phyloP scores from a whole-genome alignment of 2,113 vertebrate species.

The Corapipo altera region DNA sequence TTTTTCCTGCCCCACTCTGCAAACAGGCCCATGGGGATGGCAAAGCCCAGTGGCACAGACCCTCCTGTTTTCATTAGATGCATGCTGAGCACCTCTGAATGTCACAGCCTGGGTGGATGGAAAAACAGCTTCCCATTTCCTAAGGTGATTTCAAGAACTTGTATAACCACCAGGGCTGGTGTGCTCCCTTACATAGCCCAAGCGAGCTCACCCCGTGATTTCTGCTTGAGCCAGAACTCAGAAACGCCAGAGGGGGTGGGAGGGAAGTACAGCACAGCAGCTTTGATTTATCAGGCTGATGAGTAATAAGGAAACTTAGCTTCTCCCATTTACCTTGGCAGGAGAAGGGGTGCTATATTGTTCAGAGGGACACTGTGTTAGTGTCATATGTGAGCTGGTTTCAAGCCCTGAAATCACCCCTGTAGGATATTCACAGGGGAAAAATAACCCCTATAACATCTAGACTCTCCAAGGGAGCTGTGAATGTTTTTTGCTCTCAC shows the following conservation, averaged over 20 bases:
- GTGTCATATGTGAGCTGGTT: not conserved
- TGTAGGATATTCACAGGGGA: not conserved
- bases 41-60: not conserved
- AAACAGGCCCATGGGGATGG: not conserved
- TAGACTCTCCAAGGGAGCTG: conserved; percentile 23
- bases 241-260: not conserved
- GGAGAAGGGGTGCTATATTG: not conserved
- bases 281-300: not conserved
- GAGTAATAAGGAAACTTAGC: not conserved
- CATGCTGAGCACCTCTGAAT: not conserved
- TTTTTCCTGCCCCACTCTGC: not conserved
- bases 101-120: not conserved
- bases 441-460: not conserved
- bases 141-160: not conserved
- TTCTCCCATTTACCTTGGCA: not conserved
- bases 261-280: not conserved
- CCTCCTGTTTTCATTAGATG: not conserved
- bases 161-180: rapidly evolving
- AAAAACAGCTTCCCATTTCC: not conserved
- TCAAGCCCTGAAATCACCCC: not conserved
- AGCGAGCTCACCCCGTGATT: rapidly evolving
- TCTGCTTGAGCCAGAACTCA: not conserved
- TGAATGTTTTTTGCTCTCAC: conserved; percentile 40
- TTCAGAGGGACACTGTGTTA: not conserved
- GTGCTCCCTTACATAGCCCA: not conserved